Percentiles rank a stretch among this genome's conserved stretches.
phyloP scores from a whole-genome alignment of 2,113 vertebrate species.

The Nerophis ophidion region DNA sequence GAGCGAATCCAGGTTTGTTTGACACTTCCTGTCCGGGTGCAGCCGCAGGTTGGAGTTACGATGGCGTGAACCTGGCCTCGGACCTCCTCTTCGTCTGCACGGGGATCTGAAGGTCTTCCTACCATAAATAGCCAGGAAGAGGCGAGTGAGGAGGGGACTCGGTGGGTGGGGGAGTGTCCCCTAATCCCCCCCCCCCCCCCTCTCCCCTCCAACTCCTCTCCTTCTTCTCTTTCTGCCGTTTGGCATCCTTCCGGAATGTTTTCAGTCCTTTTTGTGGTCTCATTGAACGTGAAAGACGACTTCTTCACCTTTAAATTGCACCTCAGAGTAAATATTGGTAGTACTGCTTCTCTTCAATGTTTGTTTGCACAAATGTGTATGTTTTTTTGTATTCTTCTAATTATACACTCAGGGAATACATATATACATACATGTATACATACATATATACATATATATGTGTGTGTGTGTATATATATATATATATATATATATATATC shows the following conservation, averaged over 20 bases:
- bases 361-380: too few species aligned
- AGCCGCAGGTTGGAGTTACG: slow-evolving; percentile 41
- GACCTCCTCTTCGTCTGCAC: slow-evolving; percentile 44
- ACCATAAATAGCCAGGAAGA: slow-evolving; percentile 75
- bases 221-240: not conserved
- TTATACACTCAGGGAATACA: too few species aligned
- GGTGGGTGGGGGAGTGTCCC: slow-evolving; percentile 19
- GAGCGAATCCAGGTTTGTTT: slow-evolving; percentile 45
- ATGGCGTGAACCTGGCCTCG: slow-evolving; percentile 47
- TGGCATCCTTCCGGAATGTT: not conserved
- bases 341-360: too few species aligned
- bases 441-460: too few species aligned
- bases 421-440: too few species aligned
- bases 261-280: slow-evolving; percentile 7
- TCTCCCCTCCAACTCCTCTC: slow-evolving; percentile 14
- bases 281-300: not conserved
- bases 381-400: too few species aligned
- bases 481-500: too few species aligned
- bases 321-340: too few species aligned
- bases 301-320: not conserved
- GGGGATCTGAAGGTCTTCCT: slow-evolving; percentile 52
- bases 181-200: slow-evolving; percentile 40
- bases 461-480: too few species aligned
- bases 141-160: slow-evolving; percentile 25
- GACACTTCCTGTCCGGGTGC: slow-evolving; percentile 36